phyloP scores from a whole-genome alignment of 2,888 invertebrate genomes.

The Stenoptilia bipunctidactyla region DNA sequence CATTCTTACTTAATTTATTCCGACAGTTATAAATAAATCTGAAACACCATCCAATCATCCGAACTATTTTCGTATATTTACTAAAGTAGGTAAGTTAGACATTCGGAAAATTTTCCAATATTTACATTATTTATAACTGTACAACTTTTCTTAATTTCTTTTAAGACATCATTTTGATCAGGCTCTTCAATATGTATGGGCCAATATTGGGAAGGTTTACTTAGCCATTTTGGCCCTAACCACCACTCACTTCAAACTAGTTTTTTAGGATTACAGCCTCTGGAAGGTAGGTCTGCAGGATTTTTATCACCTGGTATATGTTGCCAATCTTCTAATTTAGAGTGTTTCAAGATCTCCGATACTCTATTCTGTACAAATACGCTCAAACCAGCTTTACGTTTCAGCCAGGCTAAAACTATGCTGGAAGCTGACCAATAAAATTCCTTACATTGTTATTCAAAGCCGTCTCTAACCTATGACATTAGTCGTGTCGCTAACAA shows the following conservation, averaged over 20 bases:
- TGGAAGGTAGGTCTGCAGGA: too few species aligned
- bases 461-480: neutral
- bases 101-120: too few species aligned
- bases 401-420: too few species aligned
- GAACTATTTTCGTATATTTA: neutral
- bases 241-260: neutral
- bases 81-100: neutral
- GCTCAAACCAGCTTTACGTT: too few species aligned
- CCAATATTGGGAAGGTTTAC: neutral
- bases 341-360: too few species aligned
- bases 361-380: too few species aligned
- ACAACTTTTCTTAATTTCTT: too few species aligned
- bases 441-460: neutral
- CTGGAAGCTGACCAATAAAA: too few species aligned
- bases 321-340: too few species aligned
- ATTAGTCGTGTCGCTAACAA: neutral
- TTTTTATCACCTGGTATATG: conserved; percentile 1
- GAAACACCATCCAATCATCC: neutral
- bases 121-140: too few species aligned
- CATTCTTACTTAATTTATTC: neutral
- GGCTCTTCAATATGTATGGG: neutral
- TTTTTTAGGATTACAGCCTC: too few species aligned
- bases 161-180: too few species aligned
- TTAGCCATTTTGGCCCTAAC: neutral
- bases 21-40: neutral